Base-by-base conservation (phyloP, 2,113 vertebrate species). In the Neodontobutis hainanensis region DNA sequence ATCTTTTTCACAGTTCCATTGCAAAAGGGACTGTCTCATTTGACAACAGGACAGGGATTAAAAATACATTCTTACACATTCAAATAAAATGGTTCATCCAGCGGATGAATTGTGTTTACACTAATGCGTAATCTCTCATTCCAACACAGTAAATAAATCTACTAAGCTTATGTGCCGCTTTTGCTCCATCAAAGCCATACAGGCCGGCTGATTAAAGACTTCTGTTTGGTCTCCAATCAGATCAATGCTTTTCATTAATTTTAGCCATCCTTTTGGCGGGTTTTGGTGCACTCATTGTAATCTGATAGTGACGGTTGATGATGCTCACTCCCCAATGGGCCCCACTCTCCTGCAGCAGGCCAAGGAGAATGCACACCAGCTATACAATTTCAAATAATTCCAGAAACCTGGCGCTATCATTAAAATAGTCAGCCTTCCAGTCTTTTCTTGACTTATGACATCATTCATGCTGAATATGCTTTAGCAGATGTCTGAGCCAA, bases 341-440 rank as follows among this genome's bases (percentile, higher is more conserved):
- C 92, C 90, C 90, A 86, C 91, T 93, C 69, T 77, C 70, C 66
- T 35, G 65, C 78, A 74, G 61, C 77, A 77, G 70, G 73, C 78
- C 76, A 89, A 92, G 94, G 93, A 90, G 86, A 94, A 91, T 86
- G 90, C 84, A 88, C 88, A 91, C 90, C 93, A 95, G 95, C 96
- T 96, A 95, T 88, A 90, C 92, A 94, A 94, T 93, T 95, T 96
- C 94, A 94, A 95, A 94, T 95, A 96, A 97, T 95, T 95, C 91
- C 92, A 94, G 92, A 94, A 95, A 94, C 95, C 92, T 94, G 94
- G 92, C 92, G 92, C 91, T 85, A 83, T 92, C 91, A 92, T 94
- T 94, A 93, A 94, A 95, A 94, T 93, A 95, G 93, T 93, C 90
- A 86, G 88, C 84, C 91, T 94, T 78, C 94, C 91, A 88, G 92